Percentiles rank a stretch among this genome's conserved stretches.
phyloP scores from a whole-genome alignment of 2,113 vertebrate species.

The Candoia aspera region DNA sequence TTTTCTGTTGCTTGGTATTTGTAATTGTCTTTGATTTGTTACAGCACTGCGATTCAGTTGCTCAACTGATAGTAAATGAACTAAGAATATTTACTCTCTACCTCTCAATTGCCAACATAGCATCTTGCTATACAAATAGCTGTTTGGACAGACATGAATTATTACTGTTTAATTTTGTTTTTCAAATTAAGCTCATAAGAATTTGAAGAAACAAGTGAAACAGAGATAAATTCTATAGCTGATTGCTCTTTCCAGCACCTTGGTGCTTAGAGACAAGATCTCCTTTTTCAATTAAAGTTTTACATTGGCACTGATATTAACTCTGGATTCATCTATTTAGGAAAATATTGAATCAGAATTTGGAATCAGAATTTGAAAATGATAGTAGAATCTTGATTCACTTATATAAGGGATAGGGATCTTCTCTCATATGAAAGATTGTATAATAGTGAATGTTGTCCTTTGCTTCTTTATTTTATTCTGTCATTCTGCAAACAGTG shows the following conservation, averaged over 20 bases:
- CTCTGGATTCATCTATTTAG: background rate
- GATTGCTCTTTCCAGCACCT: background rate
- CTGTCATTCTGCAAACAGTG: background rate
- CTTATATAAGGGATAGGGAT: background rate
- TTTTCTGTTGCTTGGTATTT: conserved; percentile 1
- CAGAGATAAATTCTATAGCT: background rate
- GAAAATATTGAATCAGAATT: background rate
- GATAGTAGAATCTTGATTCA: background rate
- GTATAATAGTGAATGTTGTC: background rate
- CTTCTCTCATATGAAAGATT: background rate
- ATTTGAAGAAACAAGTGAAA: background rate
- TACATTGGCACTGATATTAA: background rate
- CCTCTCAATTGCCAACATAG: background rate
- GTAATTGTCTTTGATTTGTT: background rate
- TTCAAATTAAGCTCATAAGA: background rate
- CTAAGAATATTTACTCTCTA: conserved; percentile 2
- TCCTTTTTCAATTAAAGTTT: background rate
- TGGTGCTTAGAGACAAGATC: background rate
- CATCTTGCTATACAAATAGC: background rate
- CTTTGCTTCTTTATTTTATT: background rate
- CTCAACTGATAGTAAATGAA: conserved; percentile 7
- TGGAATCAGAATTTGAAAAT: background rate
- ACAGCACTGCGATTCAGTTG: background rate
- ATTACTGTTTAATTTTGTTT: background rate
- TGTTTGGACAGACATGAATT: background rate